Evolutionary conservation across 2,797 vertebrate species (phyloP), one percentile per base, ranked within the genome.

Genomic region (Gorsachius magnificus): DNA sequence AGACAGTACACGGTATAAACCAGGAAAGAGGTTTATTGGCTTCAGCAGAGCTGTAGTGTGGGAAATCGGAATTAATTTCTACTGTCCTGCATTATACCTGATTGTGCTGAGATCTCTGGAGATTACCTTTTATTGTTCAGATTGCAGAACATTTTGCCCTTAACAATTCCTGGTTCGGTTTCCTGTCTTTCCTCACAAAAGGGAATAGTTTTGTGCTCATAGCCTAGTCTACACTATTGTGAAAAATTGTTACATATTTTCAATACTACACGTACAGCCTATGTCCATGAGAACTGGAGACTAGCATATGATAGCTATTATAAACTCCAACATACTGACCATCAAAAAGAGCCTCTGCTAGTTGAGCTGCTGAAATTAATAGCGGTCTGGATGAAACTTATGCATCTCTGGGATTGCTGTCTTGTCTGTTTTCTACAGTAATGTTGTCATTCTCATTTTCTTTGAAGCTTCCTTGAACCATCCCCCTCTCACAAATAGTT

Each of bases 401-500:
- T 0, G 25, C 76, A 68, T 90, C 83, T 76, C 83, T 51, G 80
- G 65, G 63, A 46, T 83, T 86, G 83, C 88, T 83, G 71, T 87
- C 83, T 93, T 94, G 56, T 89, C 91, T 94, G 64, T 75, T 93
- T 80, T 93, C 82, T 96, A 41, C 86, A 75, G 81, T 92, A 83
- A 68, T 78, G 68, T 95, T 95, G 96, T 96, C 91, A 64, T 93
- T 87, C 88, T 94, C 74, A 6, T 95, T 95, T 96, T 94, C 93
- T 96, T 93, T 95, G 91, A 96, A 96, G 93, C 77, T 87, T 84
- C 58, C 65, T 91, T 77, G 50, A 87, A 85, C 89, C 77, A 83
- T 85, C 68, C 88, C 89, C 77, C 91, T 81, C 83, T 93, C 87
- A 28, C 69, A 94, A 97, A 38, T 72, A 85, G 88, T 96, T 96